Conservation (phyloP, 2,113 vertebrate genomes). For the Empidonax alnorum region DNA sequence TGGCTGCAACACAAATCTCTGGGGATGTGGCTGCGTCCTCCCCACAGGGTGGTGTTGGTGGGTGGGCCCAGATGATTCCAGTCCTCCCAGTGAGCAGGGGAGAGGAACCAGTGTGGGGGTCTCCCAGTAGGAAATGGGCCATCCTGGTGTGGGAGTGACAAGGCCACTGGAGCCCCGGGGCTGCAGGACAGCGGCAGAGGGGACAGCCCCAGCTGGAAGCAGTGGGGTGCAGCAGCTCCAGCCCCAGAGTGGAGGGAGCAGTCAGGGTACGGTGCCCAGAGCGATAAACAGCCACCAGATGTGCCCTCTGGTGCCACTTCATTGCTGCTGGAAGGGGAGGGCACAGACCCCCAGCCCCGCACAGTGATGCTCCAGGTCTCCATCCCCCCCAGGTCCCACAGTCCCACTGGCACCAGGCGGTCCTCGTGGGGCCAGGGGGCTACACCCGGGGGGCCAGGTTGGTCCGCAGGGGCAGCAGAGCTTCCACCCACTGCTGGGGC, state of each 20-base stretch:
- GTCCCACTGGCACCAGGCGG: neutral
- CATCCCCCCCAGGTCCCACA: rapidly evolving
- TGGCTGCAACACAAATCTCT: neutral
- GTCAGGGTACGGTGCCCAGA: neutral
- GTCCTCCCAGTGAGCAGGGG: neutral
- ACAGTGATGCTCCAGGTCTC: rapidly evolving
- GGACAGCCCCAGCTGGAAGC: neutral
- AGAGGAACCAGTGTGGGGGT: neutral
- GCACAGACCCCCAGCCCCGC: neutral
- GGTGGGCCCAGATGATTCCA: neutral
- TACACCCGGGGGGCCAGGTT: constrained; percentile 78
- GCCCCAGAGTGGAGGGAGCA: rapidly evolving
- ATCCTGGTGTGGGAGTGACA: neutral
- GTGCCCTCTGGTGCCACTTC: neutral
- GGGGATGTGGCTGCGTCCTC: neutral
- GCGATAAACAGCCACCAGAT: neutral
- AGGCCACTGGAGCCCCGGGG: rapidly evolving
- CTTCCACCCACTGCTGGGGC: constrained; percentile 87
- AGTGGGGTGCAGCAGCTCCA: neutral
- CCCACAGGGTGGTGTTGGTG: rapidly evolving
- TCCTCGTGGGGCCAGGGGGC: rapidly evolving
- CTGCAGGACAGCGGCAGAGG: rapidly evolving
- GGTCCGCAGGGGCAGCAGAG: constrained; percentile 85
- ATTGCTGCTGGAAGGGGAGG: neutral
- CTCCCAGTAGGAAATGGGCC: too few species aligned